These are phyloP conservation scores for Brevipalpus yothersi DNA, from an alignment of 1,140 invertebrate genomes.

Conservation along the genomic window DNA sequence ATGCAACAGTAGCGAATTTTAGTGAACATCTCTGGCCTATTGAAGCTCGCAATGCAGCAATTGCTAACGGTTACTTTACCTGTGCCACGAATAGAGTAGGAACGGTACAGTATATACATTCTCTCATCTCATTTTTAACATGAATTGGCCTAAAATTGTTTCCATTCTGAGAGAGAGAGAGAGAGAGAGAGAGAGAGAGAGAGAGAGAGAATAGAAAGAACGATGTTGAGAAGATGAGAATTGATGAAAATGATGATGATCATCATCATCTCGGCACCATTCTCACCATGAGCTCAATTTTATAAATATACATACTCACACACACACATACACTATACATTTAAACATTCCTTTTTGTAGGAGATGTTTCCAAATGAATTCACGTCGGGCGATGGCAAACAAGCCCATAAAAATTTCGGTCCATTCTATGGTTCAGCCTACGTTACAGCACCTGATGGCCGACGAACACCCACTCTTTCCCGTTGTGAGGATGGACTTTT, in stretches of 20 bases:
- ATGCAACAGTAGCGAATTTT: constrained; percentile 56
- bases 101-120: constrained; percentile 25
- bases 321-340: background rate
- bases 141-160: background rate
- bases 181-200: no score
- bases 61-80: constrained; percentile 83
- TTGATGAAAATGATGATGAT: background rate
- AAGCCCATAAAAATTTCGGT: constrained; percentile 78
- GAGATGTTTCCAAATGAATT: constrained; percentile 77
- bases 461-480: constrained; percentile 63
- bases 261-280: background rate
- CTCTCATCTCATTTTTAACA: background rate
- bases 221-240: background rate
- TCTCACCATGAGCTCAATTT: background rate
- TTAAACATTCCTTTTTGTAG: constrained; percentile 14
- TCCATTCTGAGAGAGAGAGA: no score
- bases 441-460: constrained; percentile 74
- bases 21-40: constrained; percentile 90
- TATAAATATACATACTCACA: background rate
- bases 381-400: constrained; percentile 72
- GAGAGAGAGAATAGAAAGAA: no score
- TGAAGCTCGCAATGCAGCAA: constrained; percentile 85
- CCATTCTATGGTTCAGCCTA: constrained; percentile 95
- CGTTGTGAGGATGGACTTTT: constrained; percentile 67
- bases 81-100: constrained; percentile 91